Percentiles rank a stretch among this genome's conserved stretches.
Evolutionary conservation across 2,888 invertebrate species (phyloP).

Genomic region (Leistus spinibarbis): DNA sequence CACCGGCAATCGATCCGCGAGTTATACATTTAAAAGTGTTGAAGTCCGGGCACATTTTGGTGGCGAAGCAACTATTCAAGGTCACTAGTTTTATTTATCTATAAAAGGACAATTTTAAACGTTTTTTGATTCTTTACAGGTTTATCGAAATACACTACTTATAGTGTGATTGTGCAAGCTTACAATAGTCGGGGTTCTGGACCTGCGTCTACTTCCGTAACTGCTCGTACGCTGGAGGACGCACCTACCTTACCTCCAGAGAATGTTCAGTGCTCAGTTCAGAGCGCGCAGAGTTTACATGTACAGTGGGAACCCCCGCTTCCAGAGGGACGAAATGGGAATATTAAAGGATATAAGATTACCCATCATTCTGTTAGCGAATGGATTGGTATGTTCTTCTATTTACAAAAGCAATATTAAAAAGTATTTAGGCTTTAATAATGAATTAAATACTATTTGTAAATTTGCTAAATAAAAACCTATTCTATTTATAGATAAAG

Average conservation of each 20-base stretch:
- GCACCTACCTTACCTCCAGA: conserved; percentile 87
- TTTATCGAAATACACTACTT: conserved; percentile 78
- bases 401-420: conserved; percentile 10
- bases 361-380: conserved; percentile 79
- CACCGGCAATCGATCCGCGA: conserved; percentile 55
- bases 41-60: conserved; percentile 76
- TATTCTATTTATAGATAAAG: conserved; percentile 63
- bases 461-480: conserved; percentile 3
- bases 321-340: conserved; percentile 80
- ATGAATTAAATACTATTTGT: background rate
- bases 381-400: conserved; percentile 70
- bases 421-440: background rate
- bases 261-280: conserved; percentile 78
- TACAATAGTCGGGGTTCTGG: conserved; percentile 87
- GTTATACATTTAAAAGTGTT: conserved; percentile 77
- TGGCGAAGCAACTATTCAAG: conserved; percentile 70
- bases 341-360: conserved; percentile 84
- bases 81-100: conserved; percentile 72
- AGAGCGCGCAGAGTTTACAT: conserved; percentile 83
- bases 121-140: conserved; percentile 53
- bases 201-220: conserved; percentile 80
- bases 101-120: conserved; percentile 62
- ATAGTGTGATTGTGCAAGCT: conserved; percentile 83
- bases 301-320: conserved; percentile 87
- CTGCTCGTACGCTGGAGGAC: conserved; percentile 82